Conservation (phyloP, 2,888 invertebrate genomes). For the Chymomyza amoena region DNA sequence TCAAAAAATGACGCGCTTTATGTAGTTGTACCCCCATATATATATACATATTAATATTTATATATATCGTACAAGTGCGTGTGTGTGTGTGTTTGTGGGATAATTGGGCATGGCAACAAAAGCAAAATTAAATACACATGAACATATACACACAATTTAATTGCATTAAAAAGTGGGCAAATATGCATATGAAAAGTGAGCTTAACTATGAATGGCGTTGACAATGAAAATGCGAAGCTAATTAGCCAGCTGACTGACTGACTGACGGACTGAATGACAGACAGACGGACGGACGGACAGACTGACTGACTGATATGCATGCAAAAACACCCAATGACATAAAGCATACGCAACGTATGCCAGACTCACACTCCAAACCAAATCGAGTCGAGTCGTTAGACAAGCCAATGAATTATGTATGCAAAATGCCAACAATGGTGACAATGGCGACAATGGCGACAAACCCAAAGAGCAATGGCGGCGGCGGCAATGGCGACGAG, state of each 20-base stretch:
- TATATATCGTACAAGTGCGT: no score
- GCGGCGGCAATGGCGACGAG: not conserved
- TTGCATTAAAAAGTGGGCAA: slow-evolving; percentile 56
- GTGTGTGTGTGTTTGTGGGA: not conserved
- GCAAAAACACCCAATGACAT: slow-evolving; percentile 29
- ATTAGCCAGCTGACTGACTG: slow-evolving; percentile 44
- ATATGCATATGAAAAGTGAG: slow-evolving; percentile 64
- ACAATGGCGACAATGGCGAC: slow-evolving; percentile 24
- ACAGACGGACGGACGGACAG: not conserved
- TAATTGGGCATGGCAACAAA: slow-evolving; percentile 37
- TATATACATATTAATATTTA: no score
- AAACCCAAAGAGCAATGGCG: slow-evolving; percentile 14
- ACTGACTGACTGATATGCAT: slow-evolving; percentile 40
- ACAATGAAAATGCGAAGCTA: slow-evolving; percentile 64
- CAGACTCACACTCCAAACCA: not conserved
- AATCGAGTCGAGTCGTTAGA: slow-evolving; percentile 43
- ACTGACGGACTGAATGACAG: not conserved
- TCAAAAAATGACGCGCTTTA: no score
- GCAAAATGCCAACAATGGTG: slow-evolving; percentile 50
- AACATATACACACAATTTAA: slow-evolving; percentile 45
- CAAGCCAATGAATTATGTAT: slow-evolving; percentile 71
- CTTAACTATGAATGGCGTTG: slow-evolving; percentile 48
- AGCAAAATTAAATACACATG: slow-evolving; percentile 35
- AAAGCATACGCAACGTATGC: slow-evolving; percentile 54
- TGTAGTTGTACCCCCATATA: no score